Percentiles rank a stretch among this genome's conserved stretches.
Conservation (phyloP, 2,797 vertebrate genomes). For the Echeneis naucrates region DNA sequence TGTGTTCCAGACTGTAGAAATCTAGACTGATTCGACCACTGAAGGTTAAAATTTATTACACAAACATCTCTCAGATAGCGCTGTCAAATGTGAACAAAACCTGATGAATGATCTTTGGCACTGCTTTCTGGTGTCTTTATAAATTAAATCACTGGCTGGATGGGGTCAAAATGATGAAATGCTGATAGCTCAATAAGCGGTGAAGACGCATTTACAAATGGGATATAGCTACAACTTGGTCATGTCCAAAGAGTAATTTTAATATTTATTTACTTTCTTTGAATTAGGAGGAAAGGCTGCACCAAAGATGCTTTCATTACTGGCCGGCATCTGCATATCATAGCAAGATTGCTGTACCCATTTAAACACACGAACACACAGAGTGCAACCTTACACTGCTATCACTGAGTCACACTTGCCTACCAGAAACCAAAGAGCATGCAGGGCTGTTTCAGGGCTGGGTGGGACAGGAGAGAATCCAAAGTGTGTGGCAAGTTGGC, state of each 20-base stretch:
- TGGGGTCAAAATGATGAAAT: constrained; percentile 36
- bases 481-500: constrained; percentile 65
- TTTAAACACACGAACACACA: constrained; percentile 22
- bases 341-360: constrained; percentile 17
- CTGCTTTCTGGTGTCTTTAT: constrained; percentile 36
- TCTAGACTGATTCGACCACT: constrained; percentile 11
- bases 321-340: constrained; percentile 39
- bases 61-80: constrained; percentile 32
- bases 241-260: too few relatives aligned
- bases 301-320: constrained; percentile 40
- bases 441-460: constrained; percentile 69
- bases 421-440: constrained; percentile 56
- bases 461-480: constrained; percentile 60
- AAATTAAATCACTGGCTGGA: constrained; percentile 32
- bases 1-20: constrained; percentile 22
- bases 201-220: background rate
- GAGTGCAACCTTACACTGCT: constrained; percentile 68
- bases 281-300: constrained; percentile 4
- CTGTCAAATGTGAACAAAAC: constrained; percentile 28
- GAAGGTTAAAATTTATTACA: constrained; percentile 26
- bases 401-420: constrained; percentile 55
- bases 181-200: constrained; percentile 18
- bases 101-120: constrained; percentile 29
- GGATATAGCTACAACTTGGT: background rate
- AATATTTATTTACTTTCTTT: too few relatives aligned